phyloP scores from a whole-genome alignment of 2,113 vertebrate genomes.

The Chloroceryle aenea region DNA sequence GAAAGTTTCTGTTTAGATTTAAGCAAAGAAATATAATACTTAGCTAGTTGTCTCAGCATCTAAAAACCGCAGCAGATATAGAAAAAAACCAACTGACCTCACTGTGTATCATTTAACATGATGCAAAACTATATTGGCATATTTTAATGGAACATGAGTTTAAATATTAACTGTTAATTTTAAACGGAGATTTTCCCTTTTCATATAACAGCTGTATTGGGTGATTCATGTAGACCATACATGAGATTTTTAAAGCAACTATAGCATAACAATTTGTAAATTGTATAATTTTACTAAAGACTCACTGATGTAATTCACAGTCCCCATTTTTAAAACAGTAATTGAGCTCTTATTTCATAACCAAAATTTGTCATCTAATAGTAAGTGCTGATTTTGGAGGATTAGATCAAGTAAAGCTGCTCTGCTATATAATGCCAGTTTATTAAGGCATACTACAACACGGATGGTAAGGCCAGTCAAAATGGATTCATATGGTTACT shows the following conservation, averaged over 20 bases:
- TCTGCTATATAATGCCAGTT: not conserved
- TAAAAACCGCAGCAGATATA: not conserved
- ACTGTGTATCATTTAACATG: not conserved
- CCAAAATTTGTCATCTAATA: not conserved
- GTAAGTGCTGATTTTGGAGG: not conserved
- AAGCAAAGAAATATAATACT: not conserved
- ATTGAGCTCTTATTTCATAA: not conserved
- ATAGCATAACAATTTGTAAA: not conserved
- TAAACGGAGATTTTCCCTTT: not conserved
- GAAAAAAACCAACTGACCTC: not conserved
- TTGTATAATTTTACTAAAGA: not conserved
- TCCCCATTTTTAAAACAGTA: not conserved
- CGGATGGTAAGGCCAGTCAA: not conserved
- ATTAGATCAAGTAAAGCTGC: not conserved
- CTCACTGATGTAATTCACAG: not conserved
- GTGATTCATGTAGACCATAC: not conserved
- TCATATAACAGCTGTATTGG: not conserved
- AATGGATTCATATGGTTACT: not conserved
- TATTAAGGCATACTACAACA: not conserved
- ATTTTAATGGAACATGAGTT: not conserved
- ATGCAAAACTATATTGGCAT: not conserved
- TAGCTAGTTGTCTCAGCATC: not conserved
- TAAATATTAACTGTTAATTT: not conserved
- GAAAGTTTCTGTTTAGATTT: not conserved
- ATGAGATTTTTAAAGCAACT: not conserved